Evolutionary conservation across 1,140 invertebrate species (phyloP).

Genomic region (Dufourea novaeangliae): DNA sequence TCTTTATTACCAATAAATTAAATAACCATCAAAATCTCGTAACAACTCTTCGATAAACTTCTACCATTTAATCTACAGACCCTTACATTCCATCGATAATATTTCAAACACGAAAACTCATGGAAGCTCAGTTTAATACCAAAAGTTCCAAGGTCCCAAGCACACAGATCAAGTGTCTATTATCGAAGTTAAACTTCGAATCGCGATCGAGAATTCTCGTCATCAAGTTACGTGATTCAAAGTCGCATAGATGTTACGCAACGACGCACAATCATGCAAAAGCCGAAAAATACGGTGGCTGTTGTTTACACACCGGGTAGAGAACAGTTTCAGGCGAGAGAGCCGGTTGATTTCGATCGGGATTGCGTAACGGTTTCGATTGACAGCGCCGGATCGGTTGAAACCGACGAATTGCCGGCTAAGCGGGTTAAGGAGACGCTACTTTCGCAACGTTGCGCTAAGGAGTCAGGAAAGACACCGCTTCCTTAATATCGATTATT

Average conservation of each 20-base stretch:
- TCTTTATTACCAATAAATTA: too few species aligned
- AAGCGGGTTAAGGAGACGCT: slow-evolving; percentile 78
- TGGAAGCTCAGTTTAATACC: too few species aligned
- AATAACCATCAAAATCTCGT: too few species aligned
- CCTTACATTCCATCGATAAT: too few species aligned
- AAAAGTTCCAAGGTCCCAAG: neutral
- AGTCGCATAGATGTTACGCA: neutral
- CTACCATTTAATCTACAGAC: too few species aligned
- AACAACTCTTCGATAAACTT: too few species aligned
- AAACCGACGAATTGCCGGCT: slow-evolving; percentile 64
- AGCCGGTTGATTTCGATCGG: slow-evolving; percentile 64
- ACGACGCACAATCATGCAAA: neutral
- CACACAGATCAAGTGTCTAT: neutral
- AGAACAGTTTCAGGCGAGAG: slow-evolving; percentile 69
- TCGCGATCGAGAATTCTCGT: neutral
- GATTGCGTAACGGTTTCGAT: slow-evolving; percentile 69
- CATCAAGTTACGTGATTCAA: neutral
- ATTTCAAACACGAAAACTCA: too few species aligned
- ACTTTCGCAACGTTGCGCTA: slow-evolving; percentile 73
- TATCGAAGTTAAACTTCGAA: neutral
- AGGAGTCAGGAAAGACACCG: slow-evolving; percentile 63
- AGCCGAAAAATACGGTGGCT: neutral
- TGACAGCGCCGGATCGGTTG: slow-evolving; percentile 45
- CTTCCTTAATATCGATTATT: slow-evolving; percentile 74
- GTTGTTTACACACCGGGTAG: slow-evolving; percentile 14